These are phyloP conservation scores for Camarhynchus parvulus DNA, from an alignment of 2,113 vertebrate genomes.

Conservation along the genomic window DNA sequence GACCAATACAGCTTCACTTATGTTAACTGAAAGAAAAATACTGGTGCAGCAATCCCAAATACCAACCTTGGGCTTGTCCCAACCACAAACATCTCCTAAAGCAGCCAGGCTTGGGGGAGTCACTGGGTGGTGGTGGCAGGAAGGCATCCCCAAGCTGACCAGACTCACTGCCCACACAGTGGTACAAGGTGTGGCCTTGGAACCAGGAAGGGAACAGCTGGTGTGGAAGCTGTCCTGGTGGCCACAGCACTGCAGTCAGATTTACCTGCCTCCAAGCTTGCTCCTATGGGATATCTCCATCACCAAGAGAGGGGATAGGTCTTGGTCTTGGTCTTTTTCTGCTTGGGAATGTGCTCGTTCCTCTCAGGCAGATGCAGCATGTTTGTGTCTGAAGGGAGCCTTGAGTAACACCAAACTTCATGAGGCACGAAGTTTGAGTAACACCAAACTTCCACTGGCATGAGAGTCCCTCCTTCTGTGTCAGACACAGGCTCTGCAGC, in stretches of 20 bases:
- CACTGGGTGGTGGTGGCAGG: background rate
- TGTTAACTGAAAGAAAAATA: background rate
- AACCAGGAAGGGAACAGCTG: background rate
- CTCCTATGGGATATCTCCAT: background rate
- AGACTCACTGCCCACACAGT: background rate
- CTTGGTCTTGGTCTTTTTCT: background rate
- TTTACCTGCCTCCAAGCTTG: background rate
- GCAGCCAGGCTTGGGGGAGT: background rate
- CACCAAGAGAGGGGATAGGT: background rate
- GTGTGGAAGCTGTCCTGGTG: background rate
- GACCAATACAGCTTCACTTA: background rate
- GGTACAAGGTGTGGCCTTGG: background rate
- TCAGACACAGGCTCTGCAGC: background rate
- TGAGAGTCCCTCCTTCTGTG: background rate
- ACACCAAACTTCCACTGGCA: background rate
- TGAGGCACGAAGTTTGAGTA: background rate
- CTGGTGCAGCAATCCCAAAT: background rate
- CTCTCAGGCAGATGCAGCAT: background rate
- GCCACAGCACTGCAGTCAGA: background rate
- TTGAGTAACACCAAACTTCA: background rate
- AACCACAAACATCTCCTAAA: background rate
- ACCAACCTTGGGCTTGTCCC: background rate
- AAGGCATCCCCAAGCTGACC: background rate
- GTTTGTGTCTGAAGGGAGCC: background rate
- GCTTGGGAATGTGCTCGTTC: background rate